A percentile compares a stretch with the other conserved stretches of the same genome.
Conservation (phyloP, 2,888 invertebrate genomes). For the Cosmopolites sordidus region DNA sequence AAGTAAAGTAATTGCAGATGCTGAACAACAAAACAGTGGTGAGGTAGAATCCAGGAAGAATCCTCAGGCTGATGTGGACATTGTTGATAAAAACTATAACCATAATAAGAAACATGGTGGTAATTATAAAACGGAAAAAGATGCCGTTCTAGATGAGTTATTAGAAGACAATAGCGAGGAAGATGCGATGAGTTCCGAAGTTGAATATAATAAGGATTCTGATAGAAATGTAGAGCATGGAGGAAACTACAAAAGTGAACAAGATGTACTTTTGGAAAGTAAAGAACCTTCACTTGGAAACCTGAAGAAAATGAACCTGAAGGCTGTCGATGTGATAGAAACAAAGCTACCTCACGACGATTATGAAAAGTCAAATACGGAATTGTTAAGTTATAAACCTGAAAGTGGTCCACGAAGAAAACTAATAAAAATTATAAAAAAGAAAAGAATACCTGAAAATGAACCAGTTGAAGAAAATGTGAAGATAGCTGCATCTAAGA, state of each 20-base stretch:
- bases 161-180: conserved; percentile 2
- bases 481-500: too few species aligned
- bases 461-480: too few species aligned
- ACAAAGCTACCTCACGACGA: too few species aligned
- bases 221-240: conserved; percentile 31
- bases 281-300: too few species aligned
- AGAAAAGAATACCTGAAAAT: too few species aligned
- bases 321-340: too few species aligned
- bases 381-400: too few species aligned
- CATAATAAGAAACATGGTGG: conserved; percentile 22
- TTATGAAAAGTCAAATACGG: too few species aligned
- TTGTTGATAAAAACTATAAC: conserved; percentile 29
- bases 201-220: conserved; percentile 31
- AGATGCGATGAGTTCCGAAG: conserved; percentile 15
- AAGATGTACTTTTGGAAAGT: not conserved
- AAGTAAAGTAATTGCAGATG: not conserved
- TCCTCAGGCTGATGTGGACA: too few species aligned
- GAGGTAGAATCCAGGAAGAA: not conserved
- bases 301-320: too few species aligned
- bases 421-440: too few species aligned
- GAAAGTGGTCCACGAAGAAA: too few species aligned
- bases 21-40: not conserved
- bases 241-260: conserved; percentile 31
- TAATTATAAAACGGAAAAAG: conserved; percentile 16
- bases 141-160: conserved; percentile 1